Evolutionary conservation across 1,140 invertebrate species (phyloP).

Genomic region (Heliconius nattereri): DNA sequence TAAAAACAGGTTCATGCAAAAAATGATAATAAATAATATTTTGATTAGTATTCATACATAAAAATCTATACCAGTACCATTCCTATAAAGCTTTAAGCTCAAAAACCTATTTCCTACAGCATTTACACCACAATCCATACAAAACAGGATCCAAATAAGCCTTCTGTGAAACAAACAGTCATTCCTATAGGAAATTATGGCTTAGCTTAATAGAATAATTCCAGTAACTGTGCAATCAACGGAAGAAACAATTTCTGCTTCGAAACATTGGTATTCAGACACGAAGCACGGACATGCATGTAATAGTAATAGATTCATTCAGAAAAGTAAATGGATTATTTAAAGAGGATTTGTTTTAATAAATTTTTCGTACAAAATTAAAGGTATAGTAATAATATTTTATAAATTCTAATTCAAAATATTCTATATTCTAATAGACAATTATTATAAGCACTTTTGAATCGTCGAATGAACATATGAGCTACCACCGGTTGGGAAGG

Average conservation of each 20-base stretch:
- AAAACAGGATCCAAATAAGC: constrained; percentile 3
- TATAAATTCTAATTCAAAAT: no score
- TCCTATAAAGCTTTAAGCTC: neutral
- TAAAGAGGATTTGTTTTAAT: neutral
- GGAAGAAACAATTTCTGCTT: constrained; percentile 23
- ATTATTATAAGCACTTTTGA: no score
- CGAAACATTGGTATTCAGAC: constrained; percentile 16
- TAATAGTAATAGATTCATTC: neutral
- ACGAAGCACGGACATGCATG: neutral
- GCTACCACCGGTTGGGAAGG: no score
- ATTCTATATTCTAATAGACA: no score
- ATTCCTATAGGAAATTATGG: constrained; percentile 10
- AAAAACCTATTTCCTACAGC: neutral
- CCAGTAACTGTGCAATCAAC: constrained; percentile 23
- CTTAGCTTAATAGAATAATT: constrained; percentile 21
- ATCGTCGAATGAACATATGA: no score
- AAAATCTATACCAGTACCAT: no score
- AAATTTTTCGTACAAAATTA: neutral
- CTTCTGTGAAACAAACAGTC: neutral
- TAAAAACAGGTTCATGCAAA: no score
- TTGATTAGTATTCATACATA: no score
- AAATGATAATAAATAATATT: no score
- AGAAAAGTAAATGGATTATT: constrained; percentile 7
- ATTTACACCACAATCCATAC: neutral
- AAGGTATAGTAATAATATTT: neutral